Base-by-base conservation (phyloP, 2,113 vertebrate species). In the Apodemus speciosus region DNA sequence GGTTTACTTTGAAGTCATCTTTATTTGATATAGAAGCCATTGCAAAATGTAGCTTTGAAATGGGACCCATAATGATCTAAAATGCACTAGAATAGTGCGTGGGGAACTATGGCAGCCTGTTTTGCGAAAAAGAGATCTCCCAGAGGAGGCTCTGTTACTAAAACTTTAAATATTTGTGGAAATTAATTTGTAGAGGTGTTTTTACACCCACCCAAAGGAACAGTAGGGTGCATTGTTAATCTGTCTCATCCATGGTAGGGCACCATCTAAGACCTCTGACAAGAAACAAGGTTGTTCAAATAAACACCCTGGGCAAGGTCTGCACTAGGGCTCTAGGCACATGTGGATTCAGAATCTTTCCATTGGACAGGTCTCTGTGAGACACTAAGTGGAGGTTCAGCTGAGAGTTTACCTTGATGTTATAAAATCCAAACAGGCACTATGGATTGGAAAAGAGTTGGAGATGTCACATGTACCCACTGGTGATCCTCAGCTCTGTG, bases 1-100 rank as follows among this genome's bases (percentile, higher is more conserved):
- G 49, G 40, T 73, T n/a, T 23, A 30, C n/a, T n/a, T 2, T 4
- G 43, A 86, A 38, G 51, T 43, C 40, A 27, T 53, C 43, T 92
- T 89, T 84, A 51, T 92, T 62, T 80, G 79, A 96, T 38, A 66
- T 21, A 75, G 69, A 18, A 79, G 66, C 8, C 53, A 30, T 77
- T 85, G 43, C 27, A 60, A 84, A 68, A 87, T 71, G 66, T 4
- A 62, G 18, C 94, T 96, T 94, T 88, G 92, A 96, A 96, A 95
- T 53, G 79, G 23, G 62, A 94, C 91, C 89, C 20, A 15, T 75
- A 40, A 11, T 35, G 92, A 62, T 73, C 49, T 75, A 66, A 90
- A 92, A 93, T 69, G 88, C 53, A 69, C 53, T 25, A 69, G 21
- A 66, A 53, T 11, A 35, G 77, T 21, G 49, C 75, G 69, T 21